Conservation (phyloP, 2,888 invertebrate genomes). For the Conus canariensis region DNA sequence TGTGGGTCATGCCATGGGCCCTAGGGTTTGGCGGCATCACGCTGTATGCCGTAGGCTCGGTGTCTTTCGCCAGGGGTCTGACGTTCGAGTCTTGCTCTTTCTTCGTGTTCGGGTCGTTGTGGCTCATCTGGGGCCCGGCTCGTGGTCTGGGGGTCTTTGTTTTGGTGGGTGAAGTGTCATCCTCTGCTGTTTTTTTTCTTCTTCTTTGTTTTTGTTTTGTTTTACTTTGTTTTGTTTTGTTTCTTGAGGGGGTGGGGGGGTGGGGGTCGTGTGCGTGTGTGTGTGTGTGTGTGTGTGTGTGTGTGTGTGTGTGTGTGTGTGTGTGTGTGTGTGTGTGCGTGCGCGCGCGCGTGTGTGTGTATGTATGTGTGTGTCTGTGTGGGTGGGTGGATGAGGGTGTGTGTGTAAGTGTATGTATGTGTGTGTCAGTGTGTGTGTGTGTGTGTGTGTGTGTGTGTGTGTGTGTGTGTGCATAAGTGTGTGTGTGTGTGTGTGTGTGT, state of each 20-base stretch:
- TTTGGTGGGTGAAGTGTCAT: constrained; percentile 9
- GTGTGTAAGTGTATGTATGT: too few relatives aligned
- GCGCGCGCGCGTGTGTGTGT: too few relatives aligned
- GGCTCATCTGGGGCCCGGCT: constrained; percentile 64
- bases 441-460: too few relatives aligned
- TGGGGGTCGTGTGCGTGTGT: too few relatives aligned
- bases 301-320: too few relatives aligned
- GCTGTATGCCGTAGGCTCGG: constrained; percentile 59
- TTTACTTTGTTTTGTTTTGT: not conserved
- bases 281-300: too few relatives aligned
- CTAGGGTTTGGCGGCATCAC: constrained; percentile 58
- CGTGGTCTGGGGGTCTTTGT: constrained; percentile 51
- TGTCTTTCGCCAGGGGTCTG: constrained; percentile 60
- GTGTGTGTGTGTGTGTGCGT: too few relatives aligned
- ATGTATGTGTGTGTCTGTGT: too few relatives aligned
- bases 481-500: too few relatives aligned
- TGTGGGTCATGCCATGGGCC: constrained; percentile 59
- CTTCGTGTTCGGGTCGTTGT: constrained; percentile 58
- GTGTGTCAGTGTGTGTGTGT: too few relatives aligned
- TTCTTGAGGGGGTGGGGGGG: not conserved
- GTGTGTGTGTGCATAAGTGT: too few relatives aligned
- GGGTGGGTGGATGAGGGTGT: too few relatives aligned
- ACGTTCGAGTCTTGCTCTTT: constrained; percentile 64
- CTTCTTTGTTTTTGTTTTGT: not conserved
- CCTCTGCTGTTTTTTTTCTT: not conserved